Conservation (phyloP, 2,888 invertebrate genomes). For the Aphodius granarius region DNA sequence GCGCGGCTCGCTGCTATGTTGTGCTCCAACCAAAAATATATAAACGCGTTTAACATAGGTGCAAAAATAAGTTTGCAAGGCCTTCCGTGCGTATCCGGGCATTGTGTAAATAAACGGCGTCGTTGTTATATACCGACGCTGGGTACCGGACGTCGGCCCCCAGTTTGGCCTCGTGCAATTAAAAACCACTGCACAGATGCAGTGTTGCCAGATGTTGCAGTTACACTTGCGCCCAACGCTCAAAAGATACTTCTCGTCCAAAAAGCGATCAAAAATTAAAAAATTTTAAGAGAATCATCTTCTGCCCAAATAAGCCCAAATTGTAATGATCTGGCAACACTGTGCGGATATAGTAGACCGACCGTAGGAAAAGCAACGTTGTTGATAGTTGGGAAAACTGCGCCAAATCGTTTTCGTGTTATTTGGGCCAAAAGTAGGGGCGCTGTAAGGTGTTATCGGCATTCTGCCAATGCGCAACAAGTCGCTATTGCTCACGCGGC, state of each 20-base stretch:
- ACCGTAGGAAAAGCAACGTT: too few relatives aligned
- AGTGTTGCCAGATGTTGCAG: background rate
- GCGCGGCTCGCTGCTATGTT: background rate
- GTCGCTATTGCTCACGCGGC: conserved; percentile 41
- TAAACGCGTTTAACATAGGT: background rate
- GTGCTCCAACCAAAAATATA: background rate
- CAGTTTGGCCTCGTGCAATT: background rate
- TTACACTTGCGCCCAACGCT: background rate
- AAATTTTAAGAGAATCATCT: too few relatives aligned
- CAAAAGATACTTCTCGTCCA: too few relatives aligned
- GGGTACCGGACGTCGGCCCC: background rate
- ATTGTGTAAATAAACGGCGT: conserved; percentile 8
- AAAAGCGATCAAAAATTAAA: too few relatives aligned
- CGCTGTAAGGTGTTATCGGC: conserved; percentile 52
- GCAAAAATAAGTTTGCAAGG: conserved; percentile 11
- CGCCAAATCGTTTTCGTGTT: conserved; percentile 7
- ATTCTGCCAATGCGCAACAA: conserved; percentile 50
- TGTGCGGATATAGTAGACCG: too few relatives aligned
- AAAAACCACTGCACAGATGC: background rate
- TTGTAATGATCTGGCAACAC: too few relatives aligned
- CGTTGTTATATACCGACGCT: background rate
- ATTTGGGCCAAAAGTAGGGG: conserved; percentile 41
- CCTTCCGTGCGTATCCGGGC: conserved; percentile 10
- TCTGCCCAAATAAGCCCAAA: too few relatives aligned
- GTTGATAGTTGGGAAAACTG: background rate